A percentile compares a stretch with the other conserved stretches of the same genome.
Evolutionary conservation across 2,888 invertebrate genomes (phyloP).

Genomic region (Enchytraeus crypticus): DNA sequence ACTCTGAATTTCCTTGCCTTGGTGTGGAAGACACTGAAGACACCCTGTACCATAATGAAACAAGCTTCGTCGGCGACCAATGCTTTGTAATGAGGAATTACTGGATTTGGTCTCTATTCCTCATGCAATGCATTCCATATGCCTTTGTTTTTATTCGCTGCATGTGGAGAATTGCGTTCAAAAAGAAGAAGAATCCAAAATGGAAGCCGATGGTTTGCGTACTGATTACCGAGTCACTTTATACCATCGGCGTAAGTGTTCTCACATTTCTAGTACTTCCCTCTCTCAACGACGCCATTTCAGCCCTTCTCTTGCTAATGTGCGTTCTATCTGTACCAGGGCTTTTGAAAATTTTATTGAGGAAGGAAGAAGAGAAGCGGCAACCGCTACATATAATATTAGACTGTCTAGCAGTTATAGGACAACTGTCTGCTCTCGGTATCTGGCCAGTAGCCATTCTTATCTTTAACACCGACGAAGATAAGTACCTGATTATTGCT

Average conservation of each 20-base stretch:
- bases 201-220: conserved; percentile 28
- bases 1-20: background rate
- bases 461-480: background rate
- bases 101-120: conserved; percentile 18
- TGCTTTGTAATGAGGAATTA: conserved; percentile 9
- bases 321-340: conserved; percentile 39
- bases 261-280: conserved; percentile 50
- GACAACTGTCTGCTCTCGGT: conserved; percentile 31
- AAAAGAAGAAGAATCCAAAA: conserved; percentile 8
- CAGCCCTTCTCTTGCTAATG: conserved; percentile 37
- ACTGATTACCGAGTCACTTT: conserved; percentile 35
- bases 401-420: conserved; percentile 28
- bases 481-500: conserved; percentile 50
- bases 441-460: conserved; percentile 7
- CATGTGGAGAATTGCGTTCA: conserved; percentile 13
- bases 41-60: too few relatives aligned
- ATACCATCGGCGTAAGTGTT: conserved; percentile 70
- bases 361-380: conserved; percentile 5
- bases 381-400: background rate
- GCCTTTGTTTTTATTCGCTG: conserved; percentile 10
- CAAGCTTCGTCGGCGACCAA: background rate
- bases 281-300: conserved; percentile 34
- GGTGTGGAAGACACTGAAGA: too few relatives aligned
- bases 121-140: conserved; percentile 12
- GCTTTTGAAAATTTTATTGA: conserved; percentile 18